phyloP scores from a whole-genome alignment of 2,113 vertebrate genomes.

The Istiophorus platypterus region DNA sequence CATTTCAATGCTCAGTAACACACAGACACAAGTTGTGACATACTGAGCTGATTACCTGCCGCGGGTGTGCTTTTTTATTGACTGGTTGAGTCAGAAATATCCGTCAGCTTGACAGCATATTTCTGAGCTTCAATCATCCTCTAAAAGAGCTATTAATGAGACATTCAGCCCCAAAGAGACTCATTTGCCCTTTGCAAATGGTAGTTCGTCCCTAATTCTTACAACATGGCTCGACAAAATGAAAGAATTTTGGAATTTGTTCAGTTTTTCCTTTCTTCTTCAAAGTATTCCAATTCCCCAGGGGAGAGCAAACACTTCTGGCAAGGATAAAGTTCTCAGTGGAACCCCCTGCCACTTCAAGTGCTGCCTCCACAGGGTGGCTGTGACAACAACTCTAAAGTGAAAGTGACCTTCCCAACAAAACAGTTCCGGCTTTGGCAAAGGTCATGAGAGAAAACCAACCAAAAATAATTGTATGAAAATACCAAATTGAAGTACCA shows the following conservation, averaged over 20 bases:
- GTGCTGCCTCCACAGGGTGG: slow-evolving; percentile 18
- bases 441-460: slow-evolving; percentile 42
- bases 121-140: slow-evolving; percentile 28
- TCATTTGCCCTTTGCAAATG: slow-evolving; percentile 40
- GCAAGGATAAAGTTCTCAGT: slow-evolving; percentile 1
- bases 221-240: slow-evolving; percentile 36
- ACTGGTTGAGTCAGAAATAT: background rate
- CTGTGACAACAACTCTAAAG: slow-evolving; percentile 7
- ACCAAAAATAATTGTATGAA: slow-evolving; percentile 37
- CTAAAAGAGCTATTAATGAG: slow-evolving; percentile 18
- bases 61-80: slow-evolving; percentile 21
- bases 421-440: slow-evolving; percentile 9
- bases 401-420: slow-evolving; percentile 30
- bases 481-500: slow-evolving; percentile 52
- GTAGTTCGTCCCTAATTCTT: slow-evolving; percentile 41
- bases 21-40: slow-evolving; percentile 84
- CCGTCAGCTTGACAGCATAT: slow-evolving; percentile 12
- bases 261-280: slow-evolving; percentile 40
- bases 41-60: slow-evolving; percentile 62
- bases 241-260: slow-evolving; percentile 33
- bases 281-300: slow-evolving; percentile 35
- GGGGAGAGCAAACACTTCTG: slow-evolving; percentile 53
- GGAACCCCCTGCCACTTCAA: slow-evolving; percentile 12
- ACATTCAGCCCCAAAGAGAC: slow-evolving; percentile 64
- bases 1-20: slow-evolving; percentile 60